Base-by-base conservation (phyloP, 2,113 vertebrate genomes). In the Perccottus glenii region DNA sequence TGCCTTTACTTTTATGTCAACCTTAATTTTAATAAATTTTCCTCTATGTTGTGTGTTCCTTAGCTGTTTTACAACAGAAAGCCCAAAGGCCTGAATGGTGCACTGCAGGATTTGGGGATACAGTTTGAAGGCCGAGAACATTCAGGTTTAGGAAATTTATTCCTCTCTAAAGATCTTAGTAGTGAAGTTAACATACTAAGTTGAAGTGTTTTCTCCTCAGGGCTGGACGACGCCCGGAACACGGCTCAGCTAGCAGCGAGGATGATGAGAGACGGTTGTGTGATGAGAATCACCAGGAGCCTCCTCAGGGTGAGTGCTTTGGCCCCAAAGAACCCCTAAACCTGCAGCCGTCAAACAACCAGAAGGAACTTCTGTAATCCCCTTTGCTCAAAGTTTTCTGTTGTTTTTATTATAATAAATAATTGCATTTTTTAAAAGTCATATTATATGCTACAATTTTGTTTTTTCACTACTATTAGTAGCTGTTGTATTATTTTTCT, bases 161-260 rank as follows among this genome's bases (percentile, higher is more conserved):
- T 40, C 4, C 4, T 35, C 32, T 8, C 11, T 36, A 8, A 36
- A n/a, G 8, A 36, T 35, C 5, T 2, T 0, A 27, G 19, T 27
- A 27, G 10, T 35, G 11, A 12, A 12, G 11, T 12, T 2, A 27
- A 53, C 27, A 53, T 53, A 3, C 32, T 53, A 5, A 53, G 4
- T 15, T 6, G 36, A 14, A 33, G 50, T 11, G 1, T 42, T n/a
- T 15, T 9, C 15, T 75, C 60, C 48, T 59, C 65, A 98, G 98
- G 98, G 38, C 68, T 99, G 86, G 96, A 98, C 78, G 97, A 98
- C 72, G 92, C 97, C 67, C 90, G 94, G 58, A 99, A 99, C 36
- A 99, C 98, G 38, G 96, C 96, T 60, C 76, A 75, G 51, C 92
- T 99, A 64, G 95, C 96, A 14, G 94, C 92, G 88, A 93, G 92